phyloP scores from a whole-genome alignment of 2,888 invertebrate genomes.

The Brassicogethes aeneus region DNA sequence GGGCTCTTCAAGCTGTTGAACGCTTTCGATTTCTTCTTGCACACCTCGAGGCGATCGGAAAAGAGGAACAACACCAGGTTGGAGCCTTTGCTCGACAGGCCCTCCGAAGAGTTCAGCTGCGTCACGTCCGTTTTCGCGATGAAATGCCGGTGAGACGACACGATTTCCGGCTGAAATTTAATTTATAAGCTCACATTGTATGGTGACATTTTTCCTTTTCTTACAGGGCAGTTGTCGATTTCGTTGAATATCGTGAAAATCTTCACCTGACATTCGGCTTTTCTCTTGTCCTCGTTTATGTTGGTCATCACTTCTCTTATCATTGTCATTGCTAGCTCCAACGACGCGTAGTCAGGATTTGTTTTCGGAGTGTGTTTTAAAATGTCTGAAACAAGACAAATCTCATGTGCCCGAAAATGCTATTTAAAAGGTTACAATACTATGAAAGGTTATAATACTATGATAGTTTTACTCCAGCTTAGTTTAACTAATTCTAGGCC shows the following conservation, averaged over 20 bases:
- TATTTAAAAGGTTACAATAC: not conserved
- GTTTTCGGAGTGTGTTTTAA: constrained; percentile 82
- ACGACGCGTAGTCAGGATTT: constrained; percentile 78
- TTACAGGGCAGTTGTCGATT: constrained; percentile 93
- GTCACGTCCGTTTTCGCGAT: constrained; percentile 82
- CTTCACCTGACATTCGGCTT: constrained; percentile 90
- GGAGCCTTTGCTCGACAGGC: constrained; percentile 71
- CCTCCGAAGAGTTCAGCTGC: constrained; percentile 64
- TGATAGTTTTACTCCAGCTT: no score
- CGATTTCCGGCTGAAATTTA: constrained; percentile 66
- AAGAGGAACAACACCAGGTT: constrained; percentile 85
- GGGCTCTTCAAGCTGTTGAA: constrained; percentile 64
- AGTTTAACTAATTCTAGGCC: no score
- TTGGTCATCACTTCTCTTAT: constrained; percentile 91
- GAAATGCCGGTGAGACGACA: constrained; percentile 88
- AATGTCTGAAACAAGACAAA: constrained; percentile 59
- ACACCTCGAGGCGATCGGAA: constrained; percentile 90
- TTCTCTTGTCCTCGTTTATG: constrained; percentile 96
- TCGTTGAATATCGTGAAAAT: constrained; percentile 98
- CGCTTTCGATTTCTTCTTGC: constrained; percentile 74
- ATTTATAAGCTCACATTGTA: not conserved
- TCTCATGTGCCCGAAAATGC: no score
- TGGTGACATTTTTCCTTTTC: constrained; percentile 21
- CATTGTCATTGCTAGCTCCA: constrained; percentile 78
- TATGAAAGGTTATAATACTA: no score